phyloP scores from a whole-genome alignment of 2,113 vertebrate species.

The Empidonax alnorum region DNA sequence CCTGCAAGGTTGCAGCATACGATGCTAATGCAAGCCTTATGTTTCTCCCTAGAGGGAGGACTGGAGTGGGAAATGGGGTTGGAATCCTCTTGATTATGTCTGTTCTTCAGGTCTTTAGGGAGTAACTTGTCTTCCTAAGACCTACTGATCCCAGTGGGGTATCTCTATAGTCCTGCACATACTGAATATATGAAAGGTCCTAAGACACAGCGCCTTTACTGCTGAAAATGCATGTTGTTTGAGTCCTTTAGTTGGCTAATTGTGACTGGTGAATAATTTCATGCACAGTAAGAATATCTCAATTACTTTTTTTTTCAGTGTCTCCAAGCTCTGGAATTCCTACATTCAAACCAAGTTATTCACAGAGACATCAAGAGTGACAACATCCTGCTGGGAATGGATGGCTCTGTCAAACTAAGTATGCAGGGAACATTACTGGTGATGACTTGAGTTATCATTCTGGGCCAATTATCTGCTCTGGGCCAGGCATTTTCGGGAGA shows the following conservation, averaged over 20 bases:
- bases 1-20: neutral
- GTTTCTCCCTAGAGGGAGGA: neutral
- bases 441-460: neutral
- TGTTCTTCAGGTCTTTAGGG: neutral
- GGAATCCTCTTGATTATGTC: neutral
- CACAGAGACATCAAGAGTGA: slow-evolving; percentile 99
- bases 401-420: slow-evolving; percentile 98
- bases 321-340: slow-evolving; percentile 96
- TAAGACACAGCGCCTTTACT: rapidly evolving
- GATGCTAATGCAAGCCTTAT: neutral
- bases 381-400: slow-evolving; percentile 97
- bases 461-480: neutral
- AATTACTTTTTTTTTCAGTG: slow-evolving; percentile 76
- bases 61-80: neutral
- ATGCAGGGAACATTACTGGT: slow-evolving; percentile 25
- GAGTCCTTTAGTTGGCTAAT: neutral
- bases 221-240: neutral
- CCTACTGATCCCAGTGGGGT: neutral
- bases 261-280: neutral
- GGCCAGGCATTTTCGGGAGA: neutral
- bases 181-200: neutral
- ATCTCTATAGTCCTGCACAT: neutral
- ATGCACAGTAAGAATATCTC: neutral
- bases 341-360: slow-evolving; percentile 96
- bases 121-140: neutral